Base-by-base conservation (phyloP, 1,140 invertebrate species). In the Aphidius gifuensis region DNA sequence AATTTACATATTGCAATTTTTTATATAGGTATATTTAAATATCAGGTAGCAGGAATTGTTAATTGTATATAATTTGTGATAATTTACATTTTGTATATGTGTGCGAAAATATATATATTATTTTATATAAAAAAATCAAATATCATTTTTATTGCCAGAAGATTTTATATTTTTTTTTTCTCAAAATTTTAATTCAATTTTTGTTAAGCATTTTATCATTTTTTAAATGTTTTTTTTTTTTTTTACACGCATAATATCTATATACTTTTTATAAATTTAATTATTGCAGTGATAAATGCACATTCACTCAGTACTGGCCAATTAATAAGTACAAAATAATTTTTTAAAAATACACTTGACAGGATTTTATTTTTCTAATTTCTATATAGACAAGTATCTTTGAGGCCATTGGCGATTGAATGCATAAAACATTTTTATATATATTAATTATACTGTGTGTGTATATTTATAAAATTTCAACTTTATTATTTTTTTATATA, bases 391-490 rank as follows among this genome's bases (percentile, higher is more conserved):
- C 23, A 32, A 32, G 23, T 32, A 1, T 54, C 38, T 60, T 54
- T 60, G 59, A 60, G 59, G 61, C 61, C 61, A 62, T 62, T 62
- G 43, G 59, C 51, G 51, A 47, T 58, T 49, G 57, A 48, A 58
- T 58, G 57, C 57, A 48, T 58, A 58, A 49, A 58, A 40, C 39
- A 32, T 46, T 58, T 58, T 32, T 32, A 32, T 32, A 32, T 32
- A 32, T 3, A 3, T 32, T 58, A 58, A 40, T 9, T 49, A 58
- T 48, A 58, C 49, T 48, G 42, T 48, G 38, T 40, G 57, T 58
- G 50, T 16, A 58, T 47, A 58, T 58, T 58, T 46, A 39, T 49
- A 45, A 48, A 48, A 58, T 48, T 46, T 48, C 46, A 48, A 58
- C 9, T 48, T 40, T 42, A 32, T 32, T 32, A 32, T 32, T 32